A percentile compares a stretch with the other conserved stretches of the same genome.
Conservation (phyloP, 2,113 vertebrate species). For the Monarcha castaneiventris region DNA sequence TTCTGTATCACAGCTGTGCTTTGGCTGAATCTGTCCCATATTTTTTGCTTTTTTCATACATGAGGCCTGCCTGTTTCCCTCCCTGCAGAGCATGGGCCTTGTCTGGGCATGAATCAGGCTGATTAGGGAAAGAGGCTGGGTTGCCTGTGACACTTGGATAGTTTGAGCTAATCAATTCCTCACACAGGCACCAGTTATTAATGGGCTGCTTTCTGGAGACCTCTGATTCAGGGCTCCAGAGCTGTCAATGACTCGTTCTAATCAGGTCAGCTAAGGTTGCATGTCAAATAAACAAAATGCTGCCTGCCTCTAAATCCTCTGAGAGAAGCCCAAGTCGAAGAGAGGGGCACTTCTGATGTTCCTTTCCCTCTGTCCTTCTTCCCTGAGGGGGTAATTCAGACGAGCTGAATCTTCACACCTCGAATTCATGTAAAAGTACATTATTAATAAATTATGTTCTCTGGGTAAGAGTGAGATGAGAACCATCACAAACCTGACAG, state of each 20-base stretch:
- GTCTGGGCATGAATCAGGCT: not conserved
- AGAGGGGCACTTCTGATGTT: not conserved
- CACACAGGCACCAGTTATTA: not conserved
- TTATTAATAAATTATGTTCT: not conserved
- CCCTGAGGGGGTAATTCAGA: not conserved
- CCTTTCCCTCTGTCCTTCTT: not conserved
- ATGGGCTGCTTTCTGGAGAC: not conserved
- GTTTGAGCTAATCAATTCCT: not conserved
- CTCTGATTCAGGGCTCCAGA: not conserved
- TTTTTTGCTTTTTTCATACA: accelerated
- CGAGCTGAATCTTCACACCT: not conserved
- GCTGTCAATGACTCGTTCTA: not conserved
- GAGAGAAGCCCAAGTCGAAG: accelerated
- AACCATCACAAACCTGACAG: not conserved
- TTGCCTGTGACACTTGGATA: not conserved
- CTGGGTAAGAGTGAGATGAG: not conserved
- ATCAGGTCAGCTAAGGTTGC: not conserved
- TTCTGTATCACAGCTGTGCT: not conserved
- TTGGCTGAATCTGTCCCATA: not conserved
- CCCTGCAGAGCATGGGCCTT: not conserved
- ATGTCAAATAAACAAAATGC: not conserved
- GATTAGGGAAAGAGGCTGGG: not conserved
- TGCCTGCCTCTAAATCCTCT: not conserved
- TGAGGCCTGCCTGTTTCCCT: not conserved
- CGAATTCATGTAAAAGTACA: not conserved